phyloP scores from a whole-genome alignment of 2,888 invertebrate species.

The Trichogramma dendrolimi region DNA sequence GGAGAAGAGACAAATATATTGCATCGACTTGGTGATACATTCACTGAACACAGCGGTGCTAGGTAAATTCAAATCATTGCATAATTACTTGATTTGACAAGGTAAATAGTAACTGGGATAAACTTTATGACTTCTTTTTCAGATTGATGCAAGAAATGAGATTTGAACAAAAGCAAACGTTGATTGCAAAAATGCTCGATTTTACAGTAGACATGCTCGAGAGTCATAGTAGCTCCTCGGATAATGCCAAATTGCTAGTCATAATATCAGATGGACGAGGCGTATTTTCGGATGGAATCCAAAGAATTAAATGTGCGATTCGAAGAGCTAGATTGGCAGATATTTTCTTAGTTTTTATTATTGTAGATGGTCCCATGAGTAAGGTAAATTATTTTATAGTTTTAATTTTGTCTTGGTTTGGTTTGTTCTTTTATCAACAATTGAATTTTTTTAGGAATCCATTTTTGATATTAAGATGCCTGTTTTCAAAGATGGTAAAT shows the following conservation, averaged over 20 bases:
- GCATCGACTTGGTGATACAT: slow-evolving; percentile 82
- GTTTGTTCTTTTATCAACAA: background rate
- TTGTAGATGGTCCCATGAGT: slow-evolving; percentile 89
- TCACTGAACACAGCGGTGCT: slow-evolving; percentile 81
- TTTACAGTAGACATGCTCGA: slow-evolving; percentile 69
- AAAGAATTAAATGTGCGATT: slow-evolving; percentile 72
- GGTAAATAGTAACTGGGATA: background rate
- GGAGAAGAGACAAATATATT: slow-evolving; percentile 81
- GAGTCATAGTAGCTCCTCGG: slow-evolving; percentile 55
- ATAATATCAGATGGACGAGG: slow-evolving; percentile 95
- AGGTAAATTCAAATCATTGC: slow-evolving; percentile 45
- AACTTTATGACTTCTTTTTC: slow-evolving; percentile 26
- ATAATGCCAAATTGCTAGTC: slow-evolving; percentile 79
- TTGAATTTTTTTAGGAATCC: slow-evolving; percentile 66
- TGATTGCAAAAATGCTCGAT: slow-evolving; percentile 77
- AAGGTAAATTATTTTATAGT: slow-evolving; percentile 59
- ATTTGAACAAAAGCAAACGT: slow-evolving; percentile 87
- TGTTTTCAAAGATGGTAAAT: slow-evolving; percentile 60
- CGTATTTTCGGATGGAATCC: slow-evolving; percentile 82
- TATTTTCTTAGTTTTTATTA: slow-evolving; percentile 91
- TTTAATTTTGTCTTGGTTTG: slow-evolving; percentile 4
- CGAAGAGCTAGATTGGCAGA: slow-evolving; percentile 74
- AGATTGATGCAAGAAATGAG: slow-evolving; percentile 73
- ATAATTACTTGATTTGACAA: background rate
- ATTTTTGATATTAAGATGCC: slow-evolving; percentile 85